Evolutionary conservation across 2,113 vertebrate genomes (phyloP).

Genomic region (Gracilinanus agilis): DNA sequence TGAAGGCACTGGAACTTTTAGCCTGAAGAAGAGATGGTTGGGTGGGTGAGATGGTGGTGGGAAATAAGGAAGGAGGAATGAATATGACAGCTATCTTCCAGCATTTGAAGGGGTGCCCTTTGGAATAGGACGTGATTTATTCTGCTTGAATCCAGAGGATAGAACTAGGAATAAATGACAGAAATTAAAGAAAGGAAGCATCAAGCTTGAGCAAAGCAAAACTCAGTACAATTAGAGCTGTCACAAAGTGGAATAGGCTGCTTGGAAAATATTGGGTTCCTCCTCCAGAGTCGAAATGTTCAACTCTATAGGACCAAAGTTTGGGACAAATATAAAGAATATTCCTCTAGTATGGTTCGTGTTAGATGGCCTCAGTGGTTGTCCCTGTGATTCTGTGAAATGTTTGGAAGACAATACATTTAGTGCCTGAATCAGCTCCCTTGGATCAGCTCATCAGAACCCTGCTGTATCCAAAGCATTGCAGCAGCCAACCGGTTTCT

Average conservation of each 20-base stretch:
- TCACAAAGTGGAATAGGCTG: background rate
- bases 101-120: background rate
- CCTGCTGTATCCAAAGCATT: background rate
- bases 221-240: background rate
- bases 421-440: background rate
- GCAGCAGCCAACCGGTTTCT: background rate
- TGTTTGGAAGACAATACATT: background rate
- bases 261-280: background rate
- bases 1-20: background rate
- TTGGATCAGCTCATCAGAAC: fast-evolving
- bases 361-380: background rate
- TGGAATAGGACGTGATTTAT: background rate
- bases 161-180: background rate
- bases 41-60: background rate
- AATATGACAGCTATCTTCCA: background rate
- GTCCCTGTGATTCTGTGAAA: background rate
- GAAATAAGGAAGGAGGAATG: background rate
- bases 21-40: background rate
- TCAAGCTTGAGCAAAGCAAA: background rate
- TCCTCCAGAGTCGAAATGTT: background rate
- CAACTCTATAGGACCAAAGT: background rate
- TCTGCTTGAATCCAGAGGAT: background rate
- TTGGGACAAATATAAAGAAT: background rate
- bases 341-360: background rate
- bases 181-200: background rate